Evolutionary conservation across 2,113 vertebrate species (phyloP).

Genomic region (Anas platyrhynchos): DNA sequence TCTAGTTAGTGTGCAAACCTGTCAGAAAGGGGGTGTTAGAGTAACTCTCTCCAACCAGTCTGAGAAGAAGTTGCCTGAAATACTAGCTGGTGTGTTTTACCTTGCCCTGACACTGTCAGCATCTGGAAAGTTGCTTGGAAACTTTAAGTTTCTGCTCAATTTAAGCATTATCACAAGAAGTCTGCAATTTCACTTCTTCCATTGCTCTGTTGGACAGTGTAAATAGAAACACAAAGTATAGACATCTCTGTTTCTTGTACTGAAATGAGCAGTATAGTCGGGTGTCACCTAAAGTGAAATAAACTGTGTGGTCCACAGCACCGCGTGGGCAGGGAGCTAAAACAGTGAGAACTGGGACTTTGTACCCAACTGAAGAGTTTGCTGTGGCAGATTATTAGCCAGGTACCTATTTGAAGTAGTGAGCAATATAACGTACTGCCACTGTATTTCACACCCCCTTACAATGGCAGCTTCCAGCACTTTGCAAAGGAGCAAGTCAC

Average conservation of each 20-base stretch:
- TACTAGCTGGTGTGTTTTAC: neutral
- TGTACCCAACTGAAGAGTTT: neutral
- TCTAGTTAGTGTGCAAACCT: conserved; percentile 96
- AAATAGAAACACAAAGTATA: neutral
- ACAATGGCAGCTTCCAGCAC: neutral
- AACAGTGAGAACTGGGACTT: neutral
- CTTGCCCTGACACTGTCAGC: neutral
- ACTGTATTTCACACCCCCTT: neutral
- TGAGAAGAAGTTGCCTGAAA: neutral
- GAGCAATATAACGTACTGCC: neutral
- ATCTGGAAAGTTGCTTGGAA: neutral
- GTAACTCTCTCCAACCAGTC: neutral
- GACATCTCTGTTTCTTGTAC: neutral
- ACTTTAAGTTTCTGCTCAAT: neutral
- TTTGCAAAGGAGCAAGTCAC: neutral
- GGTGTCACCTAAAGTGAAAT: neutral
- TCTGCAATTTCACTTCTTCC: neutral
- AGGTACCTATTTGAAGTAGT: neutral
- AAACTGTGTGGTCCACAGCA: neutral
- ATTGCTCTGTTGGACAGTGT: neutral
- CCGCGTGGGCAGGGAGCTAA: neutral
- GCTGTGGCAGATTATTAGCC: neutral
- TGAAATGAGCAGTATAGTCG: neutral
- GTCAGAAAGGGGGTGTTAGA: neutral
- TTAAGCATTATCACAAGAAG: neutral